Base-by-base conservation (phyloP, 1,140 invertebrate species). In the Plutomurus gul region DNA sequence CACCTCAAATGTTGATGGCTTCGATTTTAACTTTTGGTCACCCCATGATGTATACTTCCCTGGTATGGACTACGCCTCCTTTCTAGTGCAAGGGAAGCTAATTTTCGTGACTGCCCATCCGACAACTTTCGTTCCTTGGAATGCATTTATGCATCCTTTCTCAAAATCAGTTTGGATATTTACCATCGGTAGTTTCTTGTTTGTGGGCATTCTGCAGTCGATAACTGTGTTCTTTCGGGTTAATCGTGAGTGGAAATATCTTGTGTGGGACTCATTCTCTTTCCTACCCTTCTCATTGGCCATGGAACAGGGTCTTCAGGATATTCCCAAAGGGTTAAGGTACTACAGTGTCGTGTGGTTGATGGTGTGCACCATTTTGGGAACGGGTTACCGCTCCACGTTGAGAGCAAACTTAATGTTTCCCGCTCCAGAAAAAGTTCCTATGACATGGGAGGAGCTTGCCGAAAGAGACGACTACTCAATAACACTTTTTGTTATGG, bases 361-460 rank as follows among this genome's bases (percentile, higher is more conserved):
- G 0, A 7, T 75, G 16, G 27, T 25, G 0, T 75, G 39, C 18
- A 47, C 30, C 1, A 40, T 75, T 30, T 47, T 75, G 8, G 22
- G 25, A 16, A 75, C 72, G 0, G 72, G 72, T 1, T 75, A 75
- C 18, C 7, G 46, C 1, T 47, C 40, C 25, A 75, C 72, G 10
- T 11, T 75, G 3, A 75, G 72, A 16, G 36, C 40, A 8, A 75
- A 75, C 30, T 75, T 75, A 7, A 49, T 33, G 33, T 75, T 75
- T 36, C 72, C 43, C 16, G 5, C 22, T 36, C 25, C 20, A 1
- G 72, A 75, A 18, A 36, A 11, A 30, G 27, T 75, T 0, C 72
- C 72, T 4, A 11, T 33, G 30, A 75, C 39, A 22, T 8, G 46
- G 1, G 10, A 46, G 27, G 40, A 75, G 13, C 25, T 75, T 13